A percentile compares a stretch with the other conserved stretches of the same genome.
Conservation (phyloP, 2,113 vertebrate genomes). For the Heteronetta atricapilla region DNA sequence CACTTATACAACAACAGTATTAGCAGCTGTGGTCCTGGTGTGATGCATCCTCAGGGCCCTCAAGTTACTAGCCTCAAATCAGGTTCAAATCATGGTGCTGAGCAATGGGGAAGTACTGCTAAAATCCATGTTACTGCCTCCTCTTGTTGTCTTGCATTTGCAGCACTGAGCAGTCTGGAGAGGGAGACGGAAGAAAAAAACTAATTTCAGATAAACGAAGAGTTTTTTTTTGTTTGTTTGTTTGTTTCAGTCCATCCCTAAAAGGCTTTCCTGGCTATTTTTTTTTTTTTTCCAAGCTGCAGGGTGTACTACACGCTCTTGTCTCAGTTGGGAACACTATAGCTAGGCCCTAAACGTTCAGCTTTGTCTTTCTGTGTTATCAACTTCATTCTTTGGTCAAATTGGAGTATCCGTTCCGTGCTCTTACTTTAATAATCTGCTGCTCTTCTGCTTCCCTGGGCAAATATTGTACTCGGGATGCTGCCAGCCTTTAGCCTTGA, state of each 20-base stretch:
- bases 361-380: not conserved
- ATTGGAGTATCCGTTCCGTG: not conserved
- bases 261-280: rapidly evolving
- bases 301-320: not conserved
- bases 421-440: slow-evolving; percentile 13
- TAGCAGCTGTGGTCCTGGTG: not conserved
- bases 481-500: slow-evolving; percentile 19
- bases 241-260: not conserved
- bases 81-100: not conserved
- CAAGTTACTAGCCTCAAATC: not conserved
- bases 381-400: slow-evolving; percentile 1
- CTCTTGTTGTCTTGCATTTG: not conserved
- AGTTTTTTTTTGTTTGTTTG: not conserved
- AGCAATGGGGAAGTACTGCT: not conserved
- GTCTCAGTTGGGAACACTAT: not conserved
- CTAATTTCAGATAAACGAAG: not conserved
- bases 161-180: not conserved
- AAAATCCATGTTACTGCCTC: not conserved
- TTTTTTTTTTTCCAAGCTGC: not conserved
- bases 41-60: not conserved
- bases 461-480: not conserved
- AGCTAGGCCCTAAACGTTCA: not conserved
- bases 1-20: not conserved
- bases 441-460: not conserved
- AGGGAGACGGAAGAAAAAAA: not conserved